Evolutionary conservation across 2,888 invertebrate species (phyloP), one percentile per base, ranked within the genome.

Genomic region (Philonicus albiceps): DNA sequence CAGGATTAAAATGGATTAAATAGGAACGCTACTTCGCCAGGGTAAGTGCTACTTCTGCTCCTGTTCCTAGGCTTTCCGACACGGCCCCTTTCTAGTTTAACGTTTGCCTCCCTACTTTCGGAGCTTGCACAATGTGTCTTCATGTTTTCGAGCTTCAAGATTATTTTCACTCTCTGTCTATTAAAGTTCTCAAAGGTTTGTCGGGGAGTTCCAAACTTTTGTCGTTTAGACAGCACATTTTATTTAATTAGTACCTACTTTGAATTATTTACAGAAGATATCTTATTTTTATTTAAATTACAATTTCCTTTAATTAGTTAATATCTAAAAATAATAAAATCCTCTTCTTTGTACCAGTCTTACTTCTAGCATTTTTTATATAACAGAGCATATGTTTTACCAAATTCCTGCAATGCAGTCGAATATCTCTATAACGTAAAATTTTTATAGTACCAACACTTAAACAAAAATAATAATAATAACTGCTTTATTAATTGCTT

Each of bases 1-100:
- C 37, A 22, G 49, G 80, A 80, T 80, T 80, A 80, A 80, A 80
- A 80, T 80, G 80, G 80, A 80, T 80, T 80, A 80, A 80, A 31
- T 53, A 53, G 80, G 11, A 30, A 53, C 43, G 11, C 40, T 22
- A 13, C 22, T 22, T 40, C n/a, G 19, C 37, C 34, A 40, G 40
- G 40, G 76, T 76, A 76, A 76, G 76, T 76, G 64, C 64, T 64
- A n/a, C 64, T 13, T 19, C 19, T 19, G 22, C 22, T 19, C 11
- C 11, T 64, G 19, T 7, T 6, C 1, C 55, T 22, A 22, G 27
- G 19, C 49, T 49, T 49, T 49, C 27, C 22, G 27, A 64, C 7
- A 8, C n/a, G 64, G 27, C 3, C 22, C 64, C 22, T 16, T 49
- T n/a, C 49, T 11, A 64, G 22, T 64, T 64, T 11, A 19, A 64